Evolutionary conservation across 1,140 invertebrate genomes (phyloP).

Genomic region (Drosophila nigromelanica): DNA sequence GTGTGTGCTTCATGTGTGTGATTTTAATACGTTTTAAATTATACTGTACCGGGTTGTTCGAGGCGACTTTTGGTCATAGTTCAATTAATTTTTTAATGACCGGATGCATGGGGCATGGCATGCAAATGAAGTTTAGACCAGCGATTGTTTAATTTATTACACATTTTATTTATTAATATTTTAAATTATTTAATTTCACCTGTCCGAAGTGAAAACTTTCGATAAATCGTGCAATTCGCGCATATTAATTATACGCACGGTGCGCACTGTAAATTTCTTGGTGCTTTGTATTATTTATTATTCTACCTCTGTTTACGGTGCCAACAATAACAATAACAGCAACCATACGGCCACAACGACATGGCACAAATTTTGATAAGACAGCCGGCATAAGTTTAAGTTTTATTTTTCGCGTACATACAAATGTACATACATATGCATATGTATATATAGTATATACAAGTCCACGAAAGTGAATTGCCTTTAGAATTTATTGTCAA

Average conservation of each 20-base stretch:
- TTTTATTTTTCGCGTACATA: slow-evolving; percentile 20
- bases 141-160: slow-evolving; percentile 20
- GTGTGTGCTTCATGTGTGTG: slow-evolving; percentile 37
- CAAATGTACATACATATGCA: not conserved
- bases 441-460: not conserved
- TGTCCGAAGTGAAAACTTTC: slow-evolving; percentile 24
- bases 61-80: slow-evolving; percentile 63
- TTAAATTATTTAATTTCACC: slow-evolving; percentile 20
- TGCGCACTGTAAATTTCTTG: slow-evolving; percentile 37
- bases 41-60: slow-evolving; percentile 61
- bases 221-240: slow-evolving; percentile 14
- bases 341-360: not conserved
- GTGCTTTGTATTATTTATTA: slow-evolving; percentile 61
- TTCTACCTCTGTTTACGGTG: slow-evolving; percentile 68
- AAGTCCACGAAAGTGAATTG: not conserved
- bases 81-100: slow-evolving; percentile 75
- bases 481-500: slow-evolving; percentile 12
- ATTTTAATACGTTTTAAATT: slow-evolving; percentile 79
- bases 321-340: slow-evolving; percentile 23
- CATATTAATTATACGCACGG: slow-evolving; percentile 66
- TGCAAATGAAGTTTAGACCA: slow-evolving; percentile 62
- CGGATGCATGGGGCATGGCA: slow-evolving; percentile 53
- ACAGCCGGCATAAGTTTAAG: slow-evolving; percentile 45
- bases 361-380: slow-evolving; percentile 65
- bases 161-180: slow-evolving; percentile 28